Evolutionary conservation across 2,797 vertebrate species (phyloP).

Genomic region (Dallia pectoralis): DNA sequence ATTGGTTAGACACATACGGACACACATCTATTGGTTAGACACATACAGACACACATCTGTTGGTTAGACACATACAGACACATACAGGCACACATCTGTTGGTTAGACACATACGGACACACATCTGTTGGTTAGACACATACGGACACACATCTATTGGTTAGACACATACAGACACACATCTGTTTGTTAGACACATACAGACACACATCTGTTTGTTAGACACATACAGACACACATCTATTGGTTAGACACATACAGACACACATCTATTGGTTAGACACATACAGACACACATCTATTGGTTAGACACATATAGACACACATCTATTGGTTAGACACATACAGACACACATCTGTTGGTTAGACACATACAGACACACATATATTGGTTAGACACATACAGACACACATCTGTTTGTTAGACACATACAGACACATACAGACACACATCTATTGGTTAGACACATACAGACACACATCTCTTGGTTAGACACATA

Average conservation of each 20-base stretch:
- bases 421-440: slow-evolving; percentile 8
- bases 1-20: slow-evolving; percentile 7
- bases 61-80: slow-evolving; percentile 4
- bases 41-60: background rate
- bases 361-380: slow-evolving; percentile 3
- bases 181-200: background rate
- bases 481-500: background rate
- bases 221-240: slow-evolving; percentile 13
- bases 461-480: slow-evolving; percentile 12
- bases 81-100: slow-evolving; percentile 1
- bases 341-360: background rate
- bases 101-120: slow-evolving; percentile 6
- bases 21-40: background rate
- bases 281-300: slow-evolving; percentile 9
- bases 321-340: slow-evolving; percentile 5
- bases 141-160: background rate
- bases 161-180: slow-evolving; percentile 12
- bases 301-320: background rate
- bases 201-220: background rate
- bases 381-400: slow-evolving; percentile 7
- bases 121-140: slow-evolving; percentile 5
- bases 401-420: background rate
- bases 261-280: background rate
- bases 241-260: background rate
- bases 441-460: background rate